Conservation (phyloP, 2,113 vertebrate species). For the Ovibos moschatus region DNA sequence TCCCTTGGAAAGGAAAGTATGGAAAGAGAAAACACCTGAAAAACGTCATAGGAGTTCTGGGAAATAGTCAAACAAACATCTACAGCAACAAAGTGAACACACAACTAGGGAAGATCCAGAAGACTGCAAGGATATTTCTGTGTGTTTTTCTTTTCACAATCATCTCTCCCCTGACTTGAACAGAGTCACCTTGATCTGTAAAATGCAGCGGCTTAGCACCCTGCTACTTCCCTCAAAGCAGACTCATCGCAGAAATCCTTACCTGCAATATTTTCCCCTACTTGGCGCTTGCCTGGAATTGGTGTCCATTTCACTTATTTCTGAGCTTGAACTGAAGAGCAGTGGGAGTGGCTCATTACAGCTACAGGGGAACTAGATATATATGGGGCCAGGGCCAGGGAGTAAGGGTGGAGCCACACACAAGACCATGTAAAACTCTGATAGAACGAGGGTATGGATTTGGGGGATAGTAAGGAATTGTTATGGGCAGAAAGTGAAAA, state of each 20-base stretch:
- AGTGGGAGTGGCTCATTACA: not conserved
- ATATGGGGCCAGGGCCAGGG: not conserved
- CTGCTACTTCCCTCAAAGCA: not conserved
- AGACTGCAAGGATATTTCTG: not conserved
- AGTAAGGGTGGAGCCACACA: not conserved
- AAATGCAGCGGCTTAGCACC: fast-evolving
- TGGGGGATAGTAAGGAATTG: not conserved
- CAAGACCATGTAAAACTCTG: not conserved
- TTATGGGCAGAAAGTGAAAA: not conserved
- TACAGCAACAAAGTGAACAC: not conserved
- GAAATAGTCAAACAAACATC: not conserved
- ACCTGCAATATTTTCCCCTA: too few relatives aligned
- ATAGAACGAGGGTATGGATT: not conserved
- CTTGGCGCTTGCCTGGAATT: not conserved
- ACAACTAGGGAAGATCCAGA: not conserved
- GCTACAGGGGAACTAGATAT: not conserved
- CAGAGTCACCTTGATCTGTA: not conserved
- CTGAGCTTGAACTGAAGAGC: not conserved
- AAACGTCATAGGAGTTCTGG: fast-evolving
- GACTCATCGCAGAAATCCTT: not conserved
- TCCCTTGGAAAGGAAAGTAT: not conserved
- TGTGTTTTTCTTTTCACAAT: too few relatives aligned
- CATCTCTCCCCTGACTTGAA: not conserved
- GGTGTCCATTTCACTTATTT: not conserved
- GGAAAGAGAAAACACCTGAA: not conserved